These are phyloP conservation scores for Suricata suricatta DNA, from an alignment of 2,113 vertebrate genomes.

Conservation along the genomic window DNA sequence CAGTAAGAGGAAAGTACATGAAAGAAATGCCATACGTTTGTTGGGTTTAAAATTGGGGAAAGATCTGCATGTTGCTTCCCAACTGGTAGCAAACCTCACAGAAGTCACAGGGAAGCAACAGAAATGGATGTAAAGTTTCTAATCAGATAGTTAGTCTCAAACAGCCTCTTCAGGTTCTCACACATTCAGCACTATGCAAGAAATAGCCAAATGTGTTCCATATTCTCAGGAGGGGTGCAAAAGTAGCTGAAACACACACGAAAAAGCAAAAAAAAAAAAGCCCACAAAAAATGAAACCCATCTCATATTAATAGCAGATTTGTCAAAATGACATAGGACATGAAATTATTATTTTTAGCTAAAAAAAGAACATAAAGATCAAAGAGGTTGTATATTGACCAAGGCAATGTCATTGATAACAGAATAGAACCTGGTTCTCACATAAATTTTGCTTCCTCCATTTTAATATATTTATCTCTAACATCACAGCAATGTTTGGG, in stretches of 20 bases:
- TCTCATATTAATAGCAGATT: not conserved
- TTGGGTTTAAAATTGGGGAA: not conserved
- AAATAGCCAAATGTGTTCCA: not conserved
- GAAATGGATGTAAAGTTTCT: not conserved
- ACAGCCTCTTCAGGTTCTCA: not conserved
- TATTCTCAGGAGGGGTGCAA: not conserved
- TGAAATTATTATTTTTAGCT: not conserved
- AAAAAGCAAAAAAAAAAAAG: not conserved
- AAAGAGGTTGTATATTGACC: not conserved
- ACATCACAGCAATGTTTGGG: not conserved
- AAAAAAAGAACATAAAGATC: not conserved
- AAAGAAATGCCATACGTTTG: not conserved
- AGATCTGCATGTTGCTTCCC: not conserved
- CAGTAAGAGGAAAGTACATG: not conserved
- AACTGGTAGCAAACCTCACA: not conserved
- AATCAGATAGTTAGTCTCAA: not conserved
- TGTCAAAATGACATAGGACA: not conserved
- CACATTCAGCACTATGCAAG: not conserved
- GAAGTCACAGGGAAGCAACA: not conserved
- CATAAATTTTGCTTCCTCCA: not conserved
- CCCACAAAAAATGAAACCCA: not conserved
- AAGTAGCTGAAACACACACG: not conserved
- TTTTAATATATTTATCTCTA: not conserved
- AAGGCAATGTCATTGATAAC: not conserved
- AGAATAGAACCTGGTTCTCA: not conserved